Evolutionary conservation across 1,140 invertebrate genomes (phyloP).

Genomic region (Teleopsis dalmanni): DNA sequence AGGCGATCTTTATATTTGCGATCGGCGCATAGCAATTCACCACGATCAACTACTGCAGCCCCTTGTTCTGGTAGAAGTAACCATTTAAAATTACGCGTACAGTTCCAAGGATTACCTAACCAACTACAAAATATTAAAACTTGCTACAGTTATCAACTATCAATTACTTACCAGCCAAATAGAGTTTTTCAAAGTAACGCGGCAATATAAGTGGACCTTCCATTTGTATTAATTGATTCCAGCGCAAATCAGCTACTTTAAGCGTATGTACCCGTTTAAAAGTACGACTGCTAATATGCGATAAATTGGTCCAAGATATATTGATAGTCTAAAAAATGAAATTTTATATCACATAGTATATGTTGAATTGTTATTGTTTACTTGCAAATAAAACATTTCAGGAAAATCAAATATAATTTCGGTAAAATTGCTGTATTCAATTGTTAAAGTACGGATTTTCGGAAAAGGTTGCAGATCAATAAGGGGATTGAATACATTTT

Average conservation of each 20-base stretch:
- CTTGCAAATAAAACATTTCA: slow-evolving; percentile 38
- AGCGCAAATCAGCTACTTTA: slow-evolving; percentile 45
- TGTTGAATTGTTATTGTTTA: slow-evolving; percentile 7
- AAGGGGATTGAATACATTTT: slow-evolving; percentile 28
- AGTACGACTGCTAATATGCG: slow-evolving; percentile 29
- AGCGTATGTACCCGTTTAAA: slow-evolving; percentile 42
- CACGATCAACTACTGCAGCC: slow-evolving; percentile 46
- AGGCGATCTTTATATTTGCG: slow-evolving; percentile 47
- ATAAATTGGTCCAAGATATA: slow-evolving; percentile 45
- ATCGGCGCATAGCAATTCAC: slow-evolving; percentile 47
- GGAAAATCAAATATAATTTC: slow-evolving; percentile 41
- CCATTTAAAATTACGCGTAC: slow-evolving; percentile 51
- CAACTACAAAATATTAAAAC: slow-evolving; percentile 8
- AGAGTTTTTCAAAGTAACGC: slow-evolving; percentile 37
- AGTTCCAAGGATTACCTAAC: slow-evolving; percentile 54
- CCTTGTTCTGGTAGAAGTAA: slow-evolving; percentile 44
- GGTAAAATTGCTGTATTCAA: slow-evolving; percentile 41
- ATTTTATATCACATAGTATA: not conserved
- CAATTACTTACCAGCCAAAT: slow-evolving; percentile 39
- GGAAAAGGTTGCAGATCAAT: slow-evolving; percentile 33
- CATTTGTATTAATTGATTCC: slow-evolving; percentile 45
- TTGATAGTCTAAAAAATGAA: slow-evolving; percentile 34
- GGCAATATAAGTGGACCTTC: slow-evolving; percentile 37
- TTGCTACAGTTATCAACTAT: not conserved
- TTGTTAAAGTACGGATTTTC: slow-evolving; percentile 33